Evolutionary conservation across 2,888 invertebrate species (phyloP), one percentile per base, ranked within the genome.

Genomic region (Parnassius glacialis): DNA sequence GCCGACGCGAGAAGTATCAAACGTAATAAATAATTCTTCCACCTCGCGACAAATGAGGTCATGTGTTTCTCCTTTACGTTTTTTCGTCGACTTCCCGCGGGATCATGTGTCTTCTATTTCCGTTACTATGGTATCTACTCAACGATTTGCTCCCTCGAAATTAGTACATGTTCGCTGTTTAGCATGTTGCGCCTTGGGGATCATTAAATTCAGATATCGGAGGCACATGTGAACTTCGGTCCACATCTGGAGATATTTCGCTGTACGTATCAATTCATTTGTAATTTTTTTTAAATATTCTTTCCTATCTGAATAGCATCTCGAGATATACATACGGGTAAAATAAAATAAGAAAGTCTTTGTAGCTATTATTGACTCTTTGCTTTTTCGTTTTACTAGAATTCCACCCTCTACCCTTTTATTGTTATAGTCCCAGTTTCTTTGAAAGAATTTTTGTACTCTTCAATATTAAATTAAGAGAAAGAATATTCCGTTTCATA

Each of bases 31-130:
- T 91, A 89, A 90, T 91, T 88, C 90, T 76, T 72, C 77, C 81
- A 75, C 78, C 80, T 79, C 81, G 78, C 86, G 89, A 91, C 90
- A 91, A 91, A 91, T 90, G 90, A 89, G 90, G 90, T 91, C 91
- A 90, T 91, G 80, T 90, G 91, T 91, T 91, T 88, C 88, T 85
- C 82, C 84, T 90, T 88, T 86, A 85, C 80, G 81, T 85, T 90
- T 91, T 90, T 88, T 87, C 81, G 76, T 70, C 73, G 75, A 70
- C 87, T 90, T 90, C 90, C 90, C 90, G 85, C 87, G 90, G 87
- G 90, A 87, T 90, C 89, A 85, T 89, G 83, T 89, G 89, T 88
- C 88, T 86, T 90, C 91, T 90, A 90, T 91, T 90, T 90, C 91
- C 90, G 90, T 90, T 90, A 77, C 75, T 80, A 84, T 80, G 83